These are phyloP conservation scores for Bradypodion pumilum DNA, from an alignment of 2,797 vertebrate genomes.

Conservation along the genomic window DNA sequence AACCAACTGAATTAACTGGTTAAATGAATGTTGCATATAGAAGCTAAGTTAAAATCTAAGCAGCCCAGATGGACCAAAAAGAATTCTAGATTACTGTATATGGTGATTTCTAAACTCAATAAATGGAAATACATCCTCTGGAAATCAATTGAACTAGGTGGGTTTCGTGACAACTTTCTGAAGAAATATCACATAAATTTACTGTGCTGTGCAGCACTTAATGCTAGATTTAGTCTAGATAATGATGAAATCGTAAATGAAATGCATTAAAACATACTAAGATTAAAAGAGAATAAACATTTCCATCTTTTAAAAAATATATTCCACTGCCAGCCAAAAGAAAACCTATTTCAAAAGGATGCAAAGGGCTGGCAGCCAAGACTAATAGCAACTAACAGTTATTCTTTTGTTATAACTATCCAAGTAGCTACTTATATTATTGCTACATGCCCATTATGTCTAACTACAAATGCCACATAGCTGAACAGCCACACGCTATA, in stretches of 20 bases:
- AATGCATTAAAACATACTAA: background rate
- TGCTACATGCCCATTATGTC: background rate
- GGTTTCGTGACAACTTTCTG: background rate
- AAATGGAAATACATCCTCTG: background rate
- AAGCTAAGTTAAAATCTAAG: background rate
- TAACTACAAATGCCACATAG: background rate
- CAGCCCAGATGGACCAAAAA: background rate
- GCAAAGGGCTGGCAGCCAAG: background rate
- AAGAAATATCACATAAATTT: background rate
- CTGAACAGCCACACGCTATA: background rate
- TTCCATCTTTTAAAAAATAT: background rate
- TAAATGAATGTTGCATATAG: background rate
- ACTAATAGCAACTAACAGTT: background rate
- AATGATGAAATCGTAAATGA: background rate
- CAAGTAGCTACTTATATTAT: background rate
- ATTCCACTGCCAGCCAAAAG: background rate
- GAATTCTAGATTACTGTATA: background rate
- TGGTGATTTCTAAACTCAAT: slow-evolving; percentile 3
- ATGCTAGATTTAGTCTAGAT: background rate
- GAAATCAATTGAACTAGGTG: background rate
- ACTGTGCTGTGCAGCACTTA: background rate
- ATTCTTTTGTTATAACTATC: background rate
- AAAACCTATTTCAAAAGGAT: background rate
- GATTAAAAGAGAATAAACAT: background rate
- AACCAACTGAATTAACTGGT: background rate